Conservation (phyloP, 1,140 invertebrate species). For the Bombus terrestris region DNA sequence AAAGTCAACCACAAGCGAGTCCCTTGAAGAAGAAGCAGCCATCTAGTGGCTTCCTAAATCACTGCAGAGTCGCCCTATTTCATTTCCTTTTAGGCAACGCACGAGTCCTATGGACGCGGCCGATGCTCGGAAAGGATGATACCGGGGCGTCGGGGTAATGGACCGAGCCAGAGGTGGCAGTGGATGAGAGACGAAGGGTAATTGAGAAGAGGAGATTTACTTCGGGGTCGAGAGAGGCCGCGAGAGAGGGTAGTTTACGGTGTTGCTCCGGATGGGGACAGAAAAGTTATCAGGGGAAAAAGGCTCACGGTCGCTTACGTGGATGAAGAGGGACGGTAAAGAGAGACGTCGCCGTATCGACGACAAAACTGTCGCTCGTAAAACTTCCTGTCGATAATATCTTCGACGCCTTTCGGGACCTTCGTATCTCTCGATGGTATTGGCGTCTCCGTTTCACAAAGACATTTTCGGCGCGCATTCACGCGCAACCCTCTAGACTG, state of each 20-base stretch:
- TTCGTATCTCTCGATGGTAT: neutral
- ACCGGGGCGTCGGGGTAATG: constrained; percentile 61
- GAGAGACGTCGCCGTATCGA: constrained; percentile 43
- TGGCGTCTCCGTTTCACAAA: neutral
- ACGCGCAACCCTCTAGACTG: neutral
- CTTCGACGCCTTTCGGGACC: constrained; percentile 13
- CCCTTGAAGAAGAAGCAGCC: neutral
- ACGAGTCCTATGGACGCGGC: constrained; percentile 60
- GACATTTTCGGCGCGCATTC: neutral
- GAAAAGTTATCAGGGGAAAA: constrained; percentile 59
- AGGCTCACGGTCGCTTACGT: constrained; percentile 22
- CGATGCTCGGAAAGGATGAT: constrained; percentile 54
- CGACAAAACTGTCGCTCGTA: constrained; percentile 66
- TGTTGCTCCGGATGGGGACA: constrained; percentile 57
- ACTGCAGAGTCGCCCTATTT: constrained; percentile 38
- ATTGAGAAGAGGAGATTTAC: constrained; percentile 83
- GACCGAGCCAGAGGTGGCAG: constrained; percentile 61
- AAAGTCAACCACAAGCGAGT: neutral
- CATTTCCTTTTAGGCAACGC: constrained; percentile 35
- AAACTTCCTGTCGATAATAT: constrained; percentile 63
- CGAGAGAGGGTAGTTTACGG: constrained; percentile 67
- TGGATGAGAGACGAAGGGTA: constrained; percentile 73
- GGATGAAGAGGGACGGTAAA: constrained; percentile 18
- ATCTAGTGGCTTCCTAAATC: constrained; percentile 22
- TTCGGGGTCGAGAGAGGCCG: constrained; percentile 65